Evolutionary conservation across 2,113 vertebrate species (phyloP).

Genomic region (Macquaria australasica): DNA sequence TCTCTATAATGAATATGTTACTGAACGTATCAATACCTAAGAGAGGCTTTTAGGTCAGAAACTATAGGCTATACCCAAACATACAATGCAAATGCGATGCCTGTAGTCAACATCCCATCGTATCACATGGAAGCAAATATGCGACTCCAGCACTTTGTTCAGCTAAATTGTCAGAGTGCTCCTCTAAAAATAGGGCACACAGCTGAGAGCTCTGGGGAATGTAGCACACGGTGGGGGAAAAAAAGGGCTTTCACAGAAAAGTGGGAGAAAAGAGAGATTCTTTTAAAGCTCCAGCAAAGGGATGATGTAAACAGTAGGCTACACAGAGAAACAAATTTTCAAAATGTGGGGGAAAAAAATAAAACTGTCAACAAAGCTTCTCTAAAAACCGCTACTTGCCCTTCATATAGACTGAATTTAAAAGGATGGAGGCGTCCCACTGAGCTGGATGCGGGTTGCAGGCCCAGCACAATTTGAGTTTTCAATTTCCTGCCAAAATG

Average conservation of each 20-base stretch:
- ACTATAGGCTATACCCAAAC: constrained; percentile 24
- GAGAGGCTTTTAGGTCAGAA: constrained; percentile 12
- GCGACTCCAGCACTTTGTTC: constrained; percentile 67
- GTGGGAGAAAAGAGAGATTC: constrained; percentile 32
- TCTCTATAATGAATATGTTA: not conserved
- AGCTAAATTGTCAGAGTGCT: constrained; percentile 72
- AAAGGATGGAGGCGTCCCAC: constrained; percentile 19
- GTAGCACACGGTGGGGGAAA: constrained; percentile 29
- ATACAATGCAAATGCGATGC: constrained; percentile 41
- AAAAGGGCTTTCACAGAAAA: constrained; percentile 51
- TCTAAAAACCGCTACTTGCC: constrained; percentile 32
- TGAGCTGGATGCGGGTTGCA: constrained; percentile 16
- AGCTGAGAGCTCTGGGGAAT: constrained; percentile 76
- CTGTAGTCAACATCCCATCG: constrained; percentile 56
- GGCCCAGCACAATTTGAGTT: constrained; percentile 34
- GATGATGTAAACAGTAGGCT: constrained; percentile 61
- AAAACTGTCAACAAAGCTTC: constrained; percentile 24
- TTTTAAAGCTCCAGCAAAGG: constrained; percentile 44
- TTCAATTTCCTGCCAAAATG: constrained; percentile 58
- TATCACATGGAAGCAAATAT: constrained; percentile 51
- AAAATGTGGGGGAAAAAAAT: not conserved
- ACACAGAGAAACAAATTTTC: constrained; percentile 36
- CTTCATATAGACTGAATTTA: not conserved
- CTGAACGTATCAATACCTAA: constrained; percentile 1
- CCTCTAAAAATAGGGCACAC: constrained; percentile 76